Conservation (phyloP, 1,140 invertebrate species). For the Trichonephila inaurata region DNA sequence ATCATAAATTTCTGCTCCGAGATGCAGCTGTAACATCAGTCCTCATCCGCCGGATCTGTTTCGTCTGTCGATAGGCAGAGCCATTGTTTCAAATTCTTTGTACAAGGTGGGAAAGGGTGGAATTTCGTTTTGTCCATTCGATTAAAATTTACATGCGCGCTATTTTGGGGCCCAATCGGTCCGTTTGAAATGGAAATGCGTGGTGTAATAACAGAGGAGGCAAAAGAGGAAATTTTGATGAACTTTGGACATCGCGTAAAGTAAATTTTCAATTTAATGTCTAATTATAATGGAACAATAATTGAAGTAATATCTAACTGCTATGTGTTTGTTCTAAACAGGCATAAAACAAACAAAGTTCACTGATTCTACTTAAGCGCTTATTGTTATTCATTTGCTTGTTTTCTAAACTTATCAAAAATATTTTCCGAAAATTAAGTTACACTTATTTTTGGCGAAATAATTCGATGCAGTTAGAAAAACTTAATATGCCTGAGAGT, state of each 20-base stretch:
- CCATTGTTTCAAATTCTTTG: conserved; percentile 29
- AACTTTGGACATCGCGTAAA: background rate
- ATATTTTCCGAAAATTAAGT: no score
- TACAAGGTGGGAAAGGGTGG: background rate
- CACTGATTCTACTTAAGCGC: no score
- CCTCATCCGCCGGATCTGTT: conserved; percentile 15
- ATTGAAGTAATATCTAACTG: no score
- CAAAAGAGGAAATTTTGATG: background rate
- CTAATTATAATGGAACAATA: no score
- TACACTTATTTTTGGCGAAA: no score
- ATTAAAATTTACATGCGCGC: conserved; percentile 1
- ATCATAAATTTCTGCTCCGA: conserved; percentile 51
- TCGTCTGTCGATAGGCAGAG: background rate
- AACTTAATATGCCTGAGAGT: no score
- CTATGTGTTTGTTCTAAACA: no score
- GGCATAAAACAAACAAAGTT: no score
- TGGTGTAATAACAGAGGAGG: background rate
- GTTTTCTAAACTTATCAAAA: no score
- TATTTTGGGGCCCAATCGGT: background rate
- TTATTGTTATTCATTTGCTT: no score
- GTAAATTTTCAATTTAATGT: background rate
- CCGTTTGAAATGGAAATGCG: conserved; percentile 19
- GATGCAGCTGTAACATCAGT: background rate
- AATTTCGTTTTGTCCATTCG: conserved; percentile 27
- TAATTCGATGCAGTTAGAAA: no score